Evolutionary conservation across 2,797 vertebrate species (phyloP), one percentile per base, ranked within the genome.

Genomic region (Falco concolor): DNA sequence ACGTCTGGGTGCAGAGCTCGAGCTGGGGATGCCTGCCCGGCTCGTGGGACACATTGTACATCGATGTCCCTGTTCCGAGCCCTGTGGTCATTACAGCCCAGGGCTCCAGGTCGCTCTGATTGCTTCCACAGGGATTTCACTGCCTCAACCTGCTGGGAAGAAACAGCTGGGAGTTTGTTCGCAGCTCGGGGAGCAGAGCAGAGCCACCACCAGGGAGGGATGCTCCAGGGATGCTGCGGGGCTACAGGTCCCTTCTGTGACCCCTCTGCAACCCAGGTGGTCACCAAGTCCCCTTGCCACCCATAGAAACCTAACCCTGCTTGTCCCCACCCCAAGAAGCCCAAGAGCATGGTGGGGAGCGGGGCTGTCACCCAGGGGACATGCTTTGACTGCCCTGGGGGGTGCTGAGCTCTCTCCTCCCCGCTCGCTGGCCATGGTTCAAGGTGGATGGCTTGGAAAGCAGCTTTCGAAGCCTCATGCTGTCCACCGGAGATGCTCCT

Each of bases 341-440:
- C 30, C 23, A 12, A 42, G 68, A 19, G 45, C 19, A 6, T 1
- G 10, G 53, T 8, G 13, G 12, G 42, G 42, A 76, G 25, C 0
- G 1, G 25, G 27, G 38, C 30, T 64, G 44, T 27, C 56, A 54
- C 54, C 45, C n/a, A 36, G 12, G 49, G n/a, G 25, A 76, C 18
- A 3, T 2, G 13, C 24, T 38, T 2, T 38, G 20, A 53, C 4
- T 4, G 11, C 5, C 8, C 40, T 8, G 14, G 17, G 36, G 24
- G 27, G 45, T 38, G 21, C 32, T 72, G 64, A 72, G 36, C 15
- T 27, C 24, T 53, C 27, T 36, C 27, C 32, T 38, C 49, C 9
- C 8, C 0, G 0, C 25, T n/a, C 8, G 4, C 3, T 20, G 18
- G 30, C 23, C 0, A 0, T 9, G 40, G 23, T 27, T 65, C 8